Base-by-base conservation (phyloP, 1,140 invertebrate species). In the Sarcophaga bullata region DNA sequence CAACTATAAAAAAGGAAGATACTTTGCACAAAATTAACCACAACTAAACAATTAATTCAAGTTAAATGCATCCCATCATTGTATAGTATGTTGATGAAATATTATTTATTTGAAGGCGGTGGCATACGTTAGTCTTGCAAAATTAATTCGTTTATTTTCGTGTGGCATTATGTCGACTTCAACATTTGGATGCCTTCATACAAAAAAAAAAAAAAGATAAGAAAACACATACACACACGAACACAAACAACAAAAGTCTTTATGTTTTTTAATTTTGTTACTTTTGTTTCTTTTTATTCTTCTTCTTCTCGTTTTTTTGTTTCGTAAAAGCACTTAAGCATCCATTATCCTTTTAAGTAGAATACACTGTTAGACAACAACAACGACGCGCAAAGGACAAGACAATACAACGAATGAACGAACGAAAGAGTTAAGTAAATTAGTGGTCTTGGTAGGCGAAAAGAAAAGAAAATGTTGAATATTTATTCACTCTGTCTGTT, bases 271-370 rank as follows among this genome's bases (percentile, higher is more conserved):
- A 37, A 37, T 37, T 37, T 37, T 37, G 25, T 37, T 37, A 37
- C 25, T 37, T 37, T 37, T 37, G 25, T 37, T 37, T 37, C 25
- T 37, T 37, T 37, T 37, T 37, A 37, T 37, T 15, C 13, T 58
- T 13, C n/a, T 58, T 54, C 15, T 13, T 58, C n/a, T 6, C n/a
- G 11, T 58, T 13, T n/a, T 13, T n/a, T 58, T 58, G 6, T 58
- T 17, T 68, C 17, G 17, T 9, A 78, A 78, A 78, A 17, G 48
- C 48, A 78, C 75, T 78, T 78, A 78, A 78, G 75, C 75, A 78
- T 78, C 75, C 75, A 78, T 78, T 78, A 78, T 78, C 75, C 75
- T 78, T 78, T 78, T 78, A 78, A 78, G 73, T 17, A 49, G 73
- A 49, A 78, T n/a, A 49, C 6, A 49, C 13, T n/a, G 6, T 19